These are phyloP conservation scores for Serilophus lunatus DNA, from an alignment of 2,113 vertebrate species.

Conservation along the genomic window DNA sequence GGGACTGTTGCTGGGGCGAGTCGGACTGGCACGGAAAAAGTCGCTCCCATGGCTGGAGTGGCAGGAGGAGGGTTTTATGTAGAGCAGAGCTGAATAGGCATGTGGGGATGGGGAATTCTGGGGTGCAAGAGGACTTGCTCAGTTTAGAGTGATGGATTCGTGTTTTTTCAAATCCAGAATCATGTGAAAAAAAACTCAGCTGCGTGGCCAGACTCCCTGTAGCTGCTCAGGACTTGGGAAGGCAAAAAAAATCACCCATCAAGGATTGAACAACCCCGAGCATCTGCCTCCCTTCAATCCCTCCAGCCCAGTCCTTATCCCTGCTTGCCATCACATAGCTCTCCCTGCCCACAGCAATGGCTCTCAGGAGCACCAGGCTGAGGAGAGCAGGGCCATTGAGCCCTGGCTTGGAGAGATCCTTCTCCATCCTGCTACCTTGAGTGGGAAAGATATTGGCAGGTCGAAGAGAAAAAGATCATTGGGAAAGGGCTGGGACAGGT, in stretches of 20 bases:
- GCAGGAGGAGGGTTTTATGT: background rate
- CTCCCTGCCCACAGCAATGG: background rate
- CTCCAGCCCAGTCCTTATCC: background rate
- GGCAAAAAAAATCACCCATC: background rate
- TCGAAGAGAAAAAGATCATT: background rate
- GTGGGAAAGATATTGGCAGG: accelerated
- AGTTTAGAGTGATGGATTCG: background rate
- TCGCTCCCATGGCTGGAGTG: background rate
- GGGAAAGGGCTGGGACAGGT: background rate
- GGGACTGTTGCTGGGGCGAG: constrained; percentile 12
- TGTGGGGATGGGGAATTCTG: background rate
- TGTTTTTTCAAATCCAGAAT: background rate
- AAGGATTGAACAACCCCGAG: background rate
- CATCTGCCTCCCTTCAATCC: background rate
- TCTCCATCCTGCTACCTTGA: background rate
- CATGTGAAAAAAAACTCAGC: background rate
- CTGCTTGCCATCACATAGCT: background rate
- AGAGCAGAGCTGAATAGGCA: background rate
- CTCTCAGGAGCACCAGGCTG: background rate
- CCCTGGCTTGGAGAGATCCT: background rate
- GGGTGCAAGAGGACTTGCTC: background rate
- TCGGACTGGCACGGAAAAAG: background rate
- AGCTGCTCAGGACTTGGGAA: constrained; percentile 14
- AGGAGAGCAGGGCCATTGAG: background rate
- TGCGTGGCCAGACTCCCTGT: background rate